Base-by-base conservation (phyloP, 2,113 vertebrate genomes). In the Ictidomys tridecemlineatus region DNA sequence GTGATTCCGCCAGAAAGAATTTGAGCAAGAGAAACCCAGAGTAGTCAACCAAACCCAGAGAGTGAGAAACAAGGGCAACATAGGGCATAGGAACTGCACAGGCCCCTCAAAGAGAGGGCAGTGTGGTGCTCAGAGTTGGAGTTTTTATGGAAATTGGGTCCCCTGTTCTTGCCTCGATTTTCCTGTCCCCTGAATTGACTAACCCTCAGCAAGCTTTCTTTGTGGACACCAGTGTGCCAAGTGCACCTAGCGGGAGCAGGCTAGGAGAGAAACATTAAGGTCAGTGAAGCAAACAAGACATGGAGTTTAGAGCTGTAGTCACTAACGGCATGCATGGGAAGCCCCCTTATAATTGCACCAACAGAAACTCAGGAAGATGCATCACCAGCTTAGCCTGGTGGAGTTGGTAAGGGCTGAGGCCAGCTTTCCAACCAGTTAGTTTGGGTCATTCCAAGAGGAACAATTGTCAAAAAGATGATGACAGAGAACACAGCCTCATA, bases 171-270 rank as follows among this genome's bases (percentile, higher is more conserved):
- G 61, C 61, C 24, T 63, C 9, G 8, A 10, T 63, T 63, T 51
- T 61, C 28, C 24, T 26, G 24, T 26, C 3, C 61, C 24, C 61
- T 11, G 10, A 63, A 63, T 2, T 63, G 24, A 9, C 9, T 63
- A 24, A 63, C 61, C 61, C 8, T 63, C 24, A 10, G 24, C 61
- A 26, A 63, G 24, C 61, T 63, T 63, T 63, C 24, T 63, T 63
- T 63, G 22, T 37, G 63, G 18, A 56, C 48, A 53, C 32, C 26
- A 22, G 32, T 28, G n/a, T 26, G 45, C 48, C 28, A 32, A 56
- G 34, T 8, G n/a, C 22, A 34, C 16, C 16, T 1, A 7, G 28
- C 26, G 1, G 17, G 9, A 45, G 9, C 9, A 11, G n/a, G 13
- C 13, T 24, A 61, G 24, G 16, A 67, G 39, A 63, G 26, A 78